phyloP scores from a whole-genome alignment of 2,113 vertebrate species.

The Thunnus thynnus region DNA sequence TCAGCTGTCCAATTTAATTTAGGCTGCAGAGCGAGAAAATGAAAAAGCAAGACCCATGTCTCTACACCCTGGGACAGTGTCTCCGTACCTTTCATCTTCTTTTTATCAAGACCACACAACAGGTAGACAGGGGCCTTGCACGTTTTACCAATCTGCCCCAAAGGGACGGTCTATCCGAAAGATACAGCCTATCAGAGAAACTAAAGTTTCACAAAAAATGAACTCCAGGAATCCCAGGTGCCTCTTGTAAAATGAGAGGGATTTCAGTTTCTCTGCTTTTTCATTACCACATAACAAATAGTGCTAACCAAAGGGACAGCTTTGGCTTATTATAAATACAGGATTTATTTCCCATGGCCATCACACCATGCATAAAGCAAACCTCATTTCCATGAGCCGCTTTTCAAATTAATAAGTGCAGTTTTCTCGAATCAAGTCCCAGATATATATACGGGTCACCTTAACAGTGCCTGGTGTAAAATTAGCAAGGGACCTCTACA shows the following conservation, averaged over 20 bases:
- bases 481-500: neutral
- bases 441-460: slow-evolving; percentile 27
- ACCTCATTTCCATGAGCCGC: slow-evolving; percentile 42
- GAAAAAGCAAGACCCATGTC: slow-evolving; percentile 67
- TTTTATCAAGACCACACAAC: slow-evolving; percentile 62
- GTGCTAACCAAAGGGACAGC: slow-evolving; percentile 32
- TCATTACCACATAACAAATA: slow-evolving; percentile 44
- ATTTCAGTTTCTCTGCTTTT: slow-evolving; percentile 50
- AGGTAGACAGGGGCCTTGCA: slow-evolving; percentile 48
- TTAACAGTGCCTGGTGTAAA: neutral
- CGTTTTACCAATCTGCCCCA: slow-evolving; percentile 28
- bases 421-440: slow-evolving; percentile 13
- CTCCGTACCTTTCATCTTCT: slow-evolving; percentile 60
- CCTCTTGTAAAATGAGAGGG: slow-evolving; percentile 11
- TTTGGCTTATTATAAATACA: slow-evolving; percentile 27
- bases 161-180: slow-evolving; percentile 14
- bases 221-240: slow-evolving; percentile 34
- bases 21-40: slow-evolving; percentile 73
- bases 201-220: slow-evolving; percentile 50
- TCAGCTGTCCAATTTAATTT: slow-evolving; percentile 80
- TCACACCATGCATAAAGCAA: slow-evolving; percentile 8
- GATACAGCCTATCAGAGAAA: slow-evolving; percentile 14
- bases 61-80: slow-evolving; percentile 50
- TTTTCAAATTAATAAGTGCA: slow-evolving; percentile 21
- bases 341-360: slow-evolving; percentile 60